Percentiles rank a stretch among this genome's conserved stretches.
These are phyloP conservation scores for Bombus haemorrhoidalis DNA, from an alignment of 1,140 invertebrate species.

Conservation along the genomic window DNA sequence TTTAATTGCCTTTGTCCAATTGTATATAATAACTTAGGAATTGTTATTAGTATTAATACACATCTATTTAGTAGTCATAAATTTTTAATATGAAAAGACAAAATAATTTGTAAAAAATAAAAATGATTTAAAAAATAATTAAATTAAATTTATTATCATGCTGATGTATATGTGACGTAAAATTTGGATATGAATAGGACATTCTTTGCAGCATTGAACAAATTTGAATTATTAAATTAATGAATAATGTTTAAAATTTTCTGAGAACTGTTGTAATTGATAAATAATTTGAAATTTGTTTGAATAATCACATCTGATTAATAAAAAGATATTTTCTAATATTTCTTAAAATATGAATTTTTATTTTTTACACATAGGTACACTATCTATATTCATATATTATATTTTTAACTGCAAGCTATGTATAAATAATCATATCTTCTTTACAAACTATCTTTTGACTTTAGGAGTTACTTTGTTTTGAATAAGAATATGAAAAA, in stretches of 20 bases:
- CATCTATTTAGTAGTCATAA: background rate
- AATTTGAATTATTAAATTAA: background rate
- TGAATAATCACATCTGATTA: background rate
- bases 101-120: background rate
- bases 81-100: background rate
- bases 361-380: too few species aligned
- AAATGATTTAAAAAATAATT: background rate
- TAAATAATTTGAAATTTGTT: background rate
- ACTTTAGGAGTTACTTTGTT: too few species aligned
- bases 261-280: background rate
- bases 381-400: too few species aligned
- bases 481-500: too few species aligned
- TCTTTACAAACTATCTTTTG: too few species aligned
- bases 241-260: background rate
- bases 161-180: background rate
- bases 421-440: too few species aligned
- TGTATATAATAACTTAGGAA: background rate
- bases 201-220: background rate
- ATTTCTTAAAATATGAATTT: too few species aligned
- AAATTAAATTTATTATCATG: background rate
- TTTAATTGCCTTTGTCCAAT: background rate
- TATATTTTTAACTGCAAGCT: too few species aligned
- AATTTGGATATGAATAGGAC: background rate
- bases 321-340: background rate
- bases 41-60: background rate